Base-by-base conservation (phyloP, 2,888 invertebrate species). In the Leptopilina syphax region DNA sequence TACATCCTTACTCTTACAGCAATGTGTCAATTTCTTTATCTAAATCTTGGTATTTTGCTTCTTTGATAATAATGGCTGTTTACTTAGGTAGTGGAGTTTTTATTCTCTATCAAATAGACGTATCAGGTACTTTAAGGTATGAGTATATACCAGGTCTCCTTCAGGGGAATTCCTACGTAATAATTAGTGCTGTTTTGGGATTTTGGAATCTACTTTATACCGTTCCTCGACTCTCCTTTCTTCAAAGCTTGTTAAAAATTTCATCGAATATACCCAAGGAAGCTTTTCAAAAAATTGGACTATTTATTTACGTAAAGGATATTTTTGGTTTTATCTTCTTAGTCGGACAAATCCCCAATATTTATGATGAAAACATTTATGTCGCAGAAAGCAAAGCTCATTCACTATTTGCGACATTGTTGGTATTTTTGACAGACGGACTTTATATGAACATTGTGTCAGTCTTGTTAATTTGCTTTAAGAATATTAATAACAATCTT, bases 1-100 rank as follows among this genome's bases (percentile, higher is more conserved):
- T 89, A 1, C 85, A 87, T 18, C 89, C 89, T 0, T 86, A 87
- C n/a, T 89, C 89, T 0, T 89, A 87, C 77, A 81, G 81, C 66
- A 84, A 81, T 70, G 80, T 83, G 7, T 77, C 76, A 63, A 83
- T 88, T 6, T 44, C 65, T 2, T 24, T 83, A 8, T 87, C 87
- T 7, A 83, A 81, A n/a, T 13, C 76, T 5, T 86, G 86, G 6
- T 84, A 83, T 13, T 79, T 85, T 3, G 86, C 83, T 60, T 84
- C 89, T 1, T 80, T 84, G 3, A 44, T 88, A 1, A 0, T 85
- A 4, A 78, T 83, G 0, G 27, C 83, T 0, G 0, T 81, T 5
- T 84, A 78, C 3, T 18, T 80, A 1, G 27, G 57, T 0, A 60
- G 44, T 1, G 27, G 63, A 0, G 0, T 80, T 0, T 0, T 80